phyloP scores from a whole-genome alignment of 23 tunicate genomes.

The Trididemnum clinides region DNA sequence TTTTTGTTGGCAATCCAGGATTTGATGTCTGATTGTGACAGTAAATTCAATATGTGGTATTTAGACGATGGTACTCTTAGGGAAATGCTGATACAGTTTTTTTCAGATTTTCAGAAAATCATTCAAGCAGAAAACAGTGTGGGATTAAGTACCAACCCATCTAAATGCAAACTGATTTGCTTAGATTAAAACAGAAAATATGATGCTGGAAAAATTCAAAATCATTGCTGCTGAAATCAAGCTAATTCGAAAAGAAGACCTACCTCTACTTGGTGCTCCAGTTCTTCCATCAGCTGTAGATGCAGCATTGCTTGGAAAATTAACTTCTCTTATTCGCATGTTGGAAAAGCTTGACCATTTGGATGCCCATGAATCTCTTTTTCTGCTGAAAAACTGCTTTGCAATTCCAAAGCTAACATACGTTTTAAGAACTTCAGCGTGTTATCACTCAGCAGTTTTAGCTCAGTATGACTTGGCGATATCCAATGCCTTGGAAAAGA shows the following conservation, averaged over 20 bases:
- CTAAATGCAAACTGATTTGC: not conserved
- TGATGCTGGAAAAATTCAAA: not conserved
- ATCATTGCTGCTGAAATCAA: not conserved
- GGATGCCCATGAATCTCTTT: not conserved
- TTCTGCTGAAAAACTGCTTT: not conserved
- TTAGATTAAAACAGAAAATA: not conserved
- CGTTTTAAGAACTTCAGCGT: not conserved
- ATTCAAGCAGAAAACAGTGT: not conserved
- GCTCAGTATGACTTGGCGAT: not conserved
- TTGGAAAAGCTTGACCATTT: not conserved
- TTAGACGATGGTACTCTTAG: not conserved
- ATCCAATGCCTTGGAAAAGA: not conserved
- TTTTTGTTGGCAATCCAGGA: slow-evolving; percentile 4
- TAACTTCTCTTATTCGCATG: not conserved
- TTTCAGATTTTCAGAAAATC: not conserved
- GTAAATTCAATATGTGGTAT: slow-evolving; percentile 8
- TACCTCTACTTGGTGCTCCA: not conserved
- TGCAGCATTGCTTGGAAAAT: not conserved
- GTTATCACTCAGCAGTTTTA: not conserved
- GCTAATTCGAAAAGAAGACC: not conserved
- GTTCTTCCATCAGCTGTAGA: slow-evolving; percentile 1
- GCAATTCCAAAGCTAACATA: slow-evolving; percentile 3
- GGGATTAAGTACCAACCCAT: not conserved
- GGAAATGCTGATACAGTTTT: not conserved
- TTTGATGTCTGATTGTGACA: not conserved